Conservation (phyloP, 2,888 invertebrate genomes). For the Atrina japonica region DNA sequence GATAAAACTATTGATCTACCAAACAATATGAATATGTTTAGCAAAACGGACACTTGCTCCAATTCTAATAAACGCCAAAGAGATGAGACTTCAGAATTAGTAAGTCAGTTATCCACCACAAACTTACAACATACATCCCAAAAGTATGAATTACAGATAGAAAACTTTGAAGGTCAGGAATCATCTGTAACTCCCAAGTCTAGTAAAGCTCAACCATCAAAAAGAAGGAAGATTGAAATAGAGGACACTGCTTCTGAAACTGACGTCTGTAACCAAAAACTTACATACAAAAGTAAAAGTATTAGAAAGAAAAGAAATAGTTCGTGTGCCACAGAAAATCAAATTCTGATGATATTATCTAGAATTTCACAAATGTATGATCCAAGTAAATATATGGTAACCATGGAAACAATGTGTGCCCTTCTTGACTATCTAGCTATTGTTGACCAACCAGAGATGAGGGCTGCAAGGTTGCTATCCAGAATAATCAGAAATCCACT, state of each 20-base stretch:
- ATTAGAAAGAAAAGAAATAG: constrained; percentile 23
- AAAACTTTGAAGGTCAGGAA: neutral
- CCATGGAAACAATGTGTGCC: constrained; percentile 56
- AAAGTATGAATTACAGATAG: neutral
- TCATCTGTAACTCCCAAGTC: neutral
- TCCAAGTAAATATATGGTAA: constrained; percentile 60
- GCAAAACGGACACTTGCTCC: no score
- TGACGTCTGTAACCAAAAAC: neutral
- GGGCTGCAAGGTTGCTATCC: constrained; percentile 65
- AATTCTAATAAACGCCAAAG: no score
- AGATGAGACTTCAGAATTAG: no score
- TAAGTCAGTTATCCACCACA: no score
- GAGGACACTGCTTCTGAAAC: neutral
- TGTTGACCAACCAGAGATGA: constrained; percentile 59
- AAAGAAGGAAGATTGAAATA: neutral
- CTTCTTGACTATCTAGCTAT: constrained; percentile 66
- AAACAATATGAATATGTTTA: no score
- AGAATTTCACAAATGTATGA: constrained; percentile 72
- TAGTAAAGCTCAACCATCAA: neutral
- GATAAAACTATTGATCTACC: neutral
- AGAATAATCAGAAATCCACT: constrained; percentile 69
- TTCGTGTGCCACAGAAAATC: constrained; percentile 55
- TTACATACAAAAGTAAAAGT: neutral
- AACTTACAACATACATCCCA: no score
- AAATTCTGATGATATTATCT: constrained; percentile 71